phyloP scores from a whole-genome alignment of 2,113 vertebrate genomes.

The Diadophis punctatus region DNA sequence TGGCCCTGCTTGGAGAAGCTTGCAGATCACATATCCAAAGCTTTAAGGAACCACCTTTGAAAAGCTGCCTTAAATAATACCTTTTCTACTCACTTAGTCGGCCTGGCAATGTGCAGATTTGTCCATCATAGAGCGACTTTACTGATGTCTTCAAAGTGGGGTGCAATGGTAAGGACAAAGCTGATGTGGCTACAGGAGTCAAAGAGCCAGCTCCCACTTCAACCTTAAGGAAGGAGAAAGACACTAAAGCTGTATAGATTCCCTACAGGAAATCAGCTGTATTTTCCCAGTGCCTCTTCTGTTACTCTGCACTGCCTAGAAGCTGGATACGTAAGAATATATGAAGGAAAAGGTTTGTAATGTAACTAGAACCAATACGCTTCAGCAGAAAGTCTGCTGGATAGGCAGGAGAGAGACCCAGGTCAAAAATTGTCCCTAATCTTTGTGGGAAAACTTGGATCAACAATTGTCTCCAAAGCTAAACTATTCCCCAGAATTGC shows the following conservation, averaged over 20 bases:
- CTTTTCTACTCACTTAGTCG: slow-evolving; percentile 73
- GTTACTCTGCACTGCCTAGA: not conserved
- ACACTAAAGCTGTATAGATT: not conserved
- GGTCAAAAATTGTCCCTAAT: not conserved
- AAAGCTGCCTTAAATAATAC: not conserved
- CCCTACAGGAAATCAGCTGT: not conserved
- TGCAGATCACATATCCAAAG: not conserved
- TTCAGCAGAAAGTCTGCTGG: not conserved
- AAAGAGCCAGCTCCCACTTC: slow-evolving; percentile 23
- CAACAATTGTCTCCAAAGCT: not conserved
- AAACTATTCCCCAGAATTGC: not conserved
- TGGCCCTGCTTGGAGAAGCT: not conserved
- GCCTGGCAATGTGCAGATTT: slow-evolving; percentile 80
- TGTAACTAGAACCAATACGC: not conserved
- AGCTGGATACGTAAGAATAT: not conserved
- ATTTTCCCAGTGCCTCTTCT: not conserved
- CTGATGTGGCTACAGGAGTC: not conserved
- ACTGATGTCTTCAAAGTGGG: not conserved
- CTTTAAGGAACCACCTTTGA: not conserved
- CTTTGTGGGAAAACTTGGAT: not conserved
- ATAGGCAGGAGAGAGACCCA: too few species aligned
- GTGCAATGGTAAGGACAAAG: not conserved
- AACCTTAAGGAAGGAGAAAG: slow-evolving; percentile 45
- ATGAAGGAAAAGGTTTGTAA: not conserved
- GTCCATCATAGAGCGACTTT: slow-evolving; percentile 47